A percentile compares a stretch with the other conserved stretches of the same genome.
These are phyloP conservation scores for Alcedo atthis DNA, from an alignment of 2,797 vertebrate species.

Conservation along the genomic window DNA sequence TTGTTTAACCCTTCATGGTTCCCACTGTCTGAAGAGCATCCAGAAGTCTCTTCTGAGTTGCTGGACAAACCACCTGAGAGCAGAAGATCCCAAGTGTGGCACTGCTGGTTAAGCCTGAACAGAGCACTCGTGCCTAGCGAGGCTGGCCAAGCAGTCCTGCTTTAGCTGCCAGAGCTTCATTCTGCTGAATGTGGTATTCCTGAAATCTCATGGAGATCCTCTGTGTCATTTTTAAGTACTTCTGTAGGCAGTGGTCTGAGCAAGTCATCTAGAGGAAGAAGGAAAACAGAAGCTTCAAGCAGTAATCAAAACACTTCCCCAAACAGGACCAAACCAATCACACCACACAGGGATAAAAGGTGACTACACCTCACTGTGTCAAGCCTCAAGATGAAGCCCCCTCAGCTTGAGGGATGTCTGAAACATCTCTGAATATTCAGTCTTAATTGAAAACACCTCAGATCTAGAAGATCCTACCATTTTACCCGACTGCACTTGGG, in stretches of 20 bases:
- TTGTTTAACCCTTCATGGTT: conserved; percentile 26
- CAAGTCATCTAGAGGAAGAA: conserved; percentile 84
- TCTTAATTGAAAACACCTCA: no score
- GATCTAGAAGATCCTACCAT: no score
- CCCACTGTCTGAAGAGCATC: conserved; percentile 36
- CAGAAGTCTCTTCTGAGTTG: background rate
- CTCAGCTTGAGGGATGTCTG: background rate
- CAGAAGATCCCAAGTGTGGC: conserved; percentile 9
- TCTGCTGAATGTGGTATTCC: conserved; percentile 99
- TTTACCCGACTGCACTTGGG: no score
- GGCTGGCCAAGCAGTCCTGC: conserved; percentile 91
- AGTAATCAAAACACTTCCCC: background rate
- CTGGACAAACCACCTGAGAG: background rate
- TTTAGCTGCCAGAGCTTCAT: conserved; percentile 95
- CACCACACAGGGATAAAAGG: background rate
- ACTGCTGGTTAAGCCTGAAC: background rate
- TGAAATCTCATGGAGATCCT: conserved; percentile 99
- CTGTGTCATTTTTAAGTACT: conserved; percentile 99
- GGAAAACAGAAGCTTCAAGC: conserved; percentile 29
- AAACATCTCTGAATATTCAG: no score
- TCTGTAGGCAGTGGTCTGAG: conserved; percentile 95
- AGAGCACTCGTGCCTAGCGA: conserved; percentile 71
- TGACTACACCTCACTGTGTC: background rate
- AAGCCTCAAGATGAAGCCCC: background rate
- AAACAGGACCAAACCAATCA: background rate